Percentiles rank a stretch among this genome's conserved stretches.
phyloP scores from a whole-genome alignment of 2,113 vertebrate species.

The Scophthalmus maximus region DNA sequence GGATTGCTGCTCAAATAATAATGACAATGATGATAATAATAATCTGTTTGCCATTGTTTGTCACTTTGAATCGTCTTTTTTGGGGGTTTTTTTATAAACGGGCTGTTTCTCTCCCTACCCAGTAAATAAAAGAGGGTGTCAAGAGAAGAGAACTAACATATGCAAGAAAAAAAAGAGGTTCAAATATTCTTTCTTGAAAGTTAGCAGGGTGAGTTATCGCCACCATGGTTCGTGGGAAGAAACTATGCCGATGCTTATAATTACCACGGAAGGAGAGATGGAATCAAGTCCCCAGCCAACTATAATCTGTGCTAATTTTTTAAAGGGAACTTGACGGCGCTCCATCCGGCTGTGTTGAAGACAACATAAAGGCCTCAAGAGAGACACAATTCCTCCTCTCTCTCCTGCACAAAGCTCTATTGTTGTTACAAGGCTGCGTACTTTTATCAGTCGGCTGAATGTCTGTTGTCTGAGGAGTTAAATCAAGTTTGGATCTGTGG shows the following conservation, averaged over 20 bases:
- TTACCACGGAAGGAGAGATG: neutral
- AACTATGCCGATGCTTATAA: neutral
- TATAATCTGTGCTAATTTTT: neutral
- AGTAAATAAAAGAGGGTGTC: neutral
- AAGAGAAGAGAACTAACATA: no score
- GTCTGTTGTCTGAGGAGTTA: neutral
- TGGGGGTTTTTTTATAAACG: neutral
- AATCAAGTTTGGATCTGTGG: constrained; percentile 49
- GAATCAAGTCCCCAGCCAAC: neutral
- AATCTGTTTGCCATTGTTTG: no score
- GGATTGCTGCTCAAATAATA: no score
- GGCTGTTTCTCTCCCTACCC: neutral
- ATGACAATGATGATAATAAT: neutral
- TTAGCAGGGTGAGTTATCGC: no score
- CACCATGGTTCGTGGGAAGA: neutral
- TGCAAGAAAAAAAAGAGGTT: neutral
- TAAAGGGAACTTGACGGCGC: neutral
- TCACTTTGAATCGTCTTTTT: neutral
- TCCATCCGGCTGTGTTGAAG: neutral
- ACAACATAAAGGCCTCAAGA: neutral
- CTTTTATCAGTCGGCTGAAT: neutral
- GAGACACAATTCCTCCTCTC: neutral
- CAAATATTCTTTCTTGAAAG: no score
- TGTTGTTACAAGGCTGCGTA: neutral
- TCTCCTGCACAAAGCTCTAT: constrained; percentile 18